Conservation (phyloP, 2,113 vertebrate genomes). For the Pteruthius melanotis region DNA sequence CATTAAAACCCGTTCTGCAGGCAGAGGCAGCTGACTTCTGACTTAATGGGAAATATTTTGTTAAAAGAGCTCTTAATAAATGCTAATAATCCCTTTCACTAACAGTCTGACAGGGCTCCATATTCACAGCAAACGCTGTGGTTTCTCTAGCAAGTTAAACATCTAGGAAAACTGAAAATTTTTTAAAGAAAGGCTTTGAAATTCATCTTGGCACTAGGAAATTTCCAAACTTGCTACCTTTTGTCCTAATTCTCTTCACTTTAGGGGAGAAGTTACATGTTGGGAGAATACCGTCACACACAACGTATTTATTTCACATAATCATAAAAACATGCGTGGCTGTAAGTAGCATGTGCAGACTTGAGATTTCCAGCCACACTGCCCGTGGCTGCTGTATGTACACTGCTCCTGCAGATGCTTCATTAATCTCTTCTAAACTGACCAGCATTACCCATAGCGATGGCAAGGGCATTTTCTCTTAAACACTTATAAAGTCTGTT, state of each 20-base stretch:
- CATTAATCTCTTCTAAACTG: not conserved
- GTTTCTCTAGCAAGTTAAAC: not conserved
- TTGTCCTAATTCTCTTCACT: not conserved
- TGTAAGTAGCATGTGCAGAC: not conserved
- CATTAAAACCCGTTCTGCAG: not conserved
- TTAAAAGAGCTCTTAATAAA: not conserved
- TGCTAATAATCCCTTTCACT: not conserved
- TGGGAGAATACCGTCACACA: not conserved
- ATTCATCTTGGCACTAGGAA: accelerated
- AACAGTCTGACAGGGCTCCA: not conserved
- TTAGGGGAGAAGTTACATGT: not conserved
- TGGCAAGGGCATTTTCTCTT: not conserved
- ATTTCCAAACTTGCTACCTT: not conserved
- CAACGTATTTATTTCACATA: not conserved
- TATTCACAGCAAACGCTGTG: not conserved
- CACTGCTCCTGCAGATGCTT: not conserved
- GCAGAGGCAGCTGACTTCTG: not conserved
- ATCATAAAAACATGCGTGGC: accelerated
- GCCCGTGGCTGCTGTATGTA: not conserved
- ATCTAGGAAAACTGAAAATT: not conserved
- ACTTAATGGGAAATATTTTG: not conserved
- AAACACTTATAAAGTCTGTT: not conserved
- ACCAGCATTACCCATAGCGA: not conserved
- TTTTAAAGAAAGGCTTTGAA: not conserved
- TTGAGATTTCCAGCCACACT: not conserved